Percentiles rank a stretch among this genome's conserved stretches.
Conservation (phyloP, 2,113 vertebrate species). For the Isurus oxyrinchus region DNA sequence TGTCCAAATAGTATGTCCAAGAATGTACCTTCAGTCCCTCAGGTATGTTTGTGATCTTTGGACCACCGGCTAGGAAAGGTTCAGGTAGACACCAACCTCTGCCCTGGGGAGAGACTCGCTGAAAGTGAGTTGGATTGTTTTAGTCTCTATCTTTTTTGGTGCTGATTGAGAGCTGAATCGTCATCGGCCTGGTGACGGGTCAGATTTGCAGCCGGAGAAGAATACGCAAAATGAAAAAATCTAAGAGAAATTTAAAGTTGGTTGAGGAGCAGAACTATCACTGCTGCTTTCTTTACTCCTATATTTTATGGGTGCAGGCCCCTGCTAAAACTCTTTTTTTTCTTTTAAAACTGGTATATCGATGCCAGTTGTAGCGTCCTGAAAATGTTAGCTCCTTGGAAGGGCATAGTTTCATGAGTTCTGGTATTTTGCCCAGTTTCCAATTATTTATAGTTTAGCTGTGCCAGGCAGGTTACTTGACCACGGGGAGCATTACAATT, state of each 20-base stretch:
- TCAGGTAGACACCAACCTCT: not conserved
- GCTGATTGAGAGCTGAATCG: not conserved
- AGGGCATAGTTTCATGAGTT: not conserved
- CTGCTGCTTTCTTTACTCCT: not conserved
- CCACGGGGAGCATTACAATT: not conserved
- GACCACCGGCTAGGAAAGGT: not conserved
- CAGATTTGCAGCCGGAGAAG: not conserved
- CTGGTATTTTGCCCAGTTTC: not conserved
- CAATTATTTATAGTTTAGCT: not conserved
- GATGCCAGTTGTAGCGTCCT: not conserved
- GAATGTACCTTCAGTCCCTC: not conserved
- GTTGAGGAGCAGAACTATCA: not conserved
- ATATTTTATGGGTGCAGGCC: not conserved
- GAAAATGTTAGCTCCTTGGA: not conserved
- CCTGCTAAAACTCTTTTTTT: not conserved
- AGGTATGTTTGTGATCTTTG: not conserved
- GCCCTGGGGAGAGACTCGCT: not conserved
- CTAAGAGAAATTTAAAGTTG: not conserved
- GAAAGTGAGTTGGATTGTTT: not conserved
- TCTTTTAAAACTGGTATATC: too few relatives aligned
- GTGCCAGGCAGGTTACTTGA: not conserved
- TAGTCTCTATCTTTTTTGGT: not conserved
- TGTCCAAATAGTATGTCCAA: not conserved
- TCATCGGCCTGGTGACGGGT: too few relatives aligned
- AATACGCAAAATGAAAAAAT: not conserved